Evolutionary conservation across 2,888 invertebrate genomes (phyloP).

Genomic region (Cantharis rustica): DNA sequence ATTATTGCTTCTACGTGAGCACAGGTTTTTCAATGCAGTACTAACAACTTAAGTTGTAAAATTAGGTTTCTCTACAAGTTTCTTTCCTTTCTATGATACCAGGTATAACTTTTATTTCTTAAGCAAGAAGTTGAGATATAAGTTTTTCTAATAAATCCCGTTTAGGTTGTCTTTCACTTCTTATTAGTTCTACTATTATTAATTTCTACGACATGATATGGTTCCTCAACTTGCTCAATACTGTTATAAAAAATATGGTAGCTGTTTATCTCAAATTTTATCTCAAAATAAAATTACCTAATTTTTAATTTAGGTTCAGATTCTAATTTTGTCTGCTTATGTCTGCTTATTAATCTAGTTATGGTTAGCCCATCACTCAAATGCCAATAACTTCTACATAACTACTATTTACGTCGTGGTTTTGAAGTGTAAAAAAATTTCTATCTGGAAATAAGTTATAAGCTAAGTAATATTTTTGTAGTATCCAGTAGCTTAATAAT

Average conservation of each 20-base stretch:
- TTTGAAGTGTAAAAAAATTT: too few relatives aligned
- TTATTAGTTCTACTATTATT: neutral
- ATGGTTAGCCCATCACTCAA: neutral
- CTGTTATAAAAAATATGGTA: too few relatives aligned
- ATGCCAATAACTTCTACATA: neutral
- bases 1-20: neutral
- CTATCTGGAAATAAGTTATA: too few relatives aligned
- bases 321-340: too few relatives aligned
- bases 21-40: neutral
- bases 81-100: neutral
- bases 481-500: too few relatives aligned
- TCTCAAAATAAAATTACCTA: too few relatives aligned
- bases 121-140: neutral
- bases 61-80: neutral
- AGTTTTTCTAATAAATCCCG: neutral
- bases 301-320: too few relatives aligned
- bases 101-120: neutral
- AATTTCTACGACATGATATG: neutral
- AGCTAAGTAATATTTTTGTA: too few relatives aligned
- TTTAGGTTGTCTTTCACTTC: neutral
- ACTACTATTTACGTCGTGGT: too few relatives aligned
- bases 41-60: neutral
- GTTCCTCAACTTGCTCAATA: too few relatives aligned
- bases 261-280: too few relatives aligned
- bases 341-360: too few relatives aligned